Percentiles rank a stretch among this genome's conserved stretches.
Conservation (phyloP, 2,888 invertebrate genomes). For the Mechanitis messenoides region DNA sequence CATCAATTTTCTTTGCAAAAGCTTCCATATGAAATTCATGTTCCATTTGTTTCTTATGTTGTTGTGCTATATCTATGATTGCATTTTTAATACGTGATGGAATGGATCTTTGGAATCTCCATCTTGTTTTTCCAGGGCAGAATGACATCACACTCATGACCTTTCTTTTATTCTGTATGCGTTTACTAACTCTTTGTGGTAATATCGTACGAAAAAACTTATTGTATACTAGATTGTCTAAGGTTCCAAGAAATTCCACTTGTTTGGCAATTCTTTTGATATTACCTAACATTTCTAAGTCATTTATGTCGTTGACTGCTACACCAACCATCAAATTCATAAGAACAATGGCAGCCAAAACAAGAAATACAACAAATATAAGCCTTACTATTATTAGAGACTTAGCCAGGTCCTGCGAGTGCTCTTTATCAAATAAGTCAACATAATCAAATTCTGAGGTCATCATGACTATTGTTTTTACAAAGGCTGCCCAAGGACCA, state of each 20-base stretch:
- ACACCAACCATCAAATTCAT: slow-evolving; percentile 79
- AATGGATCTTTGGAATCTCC: slow-evolving; percentile 49
- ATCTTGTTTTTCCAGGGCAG: slow-evolving; percentile 61
- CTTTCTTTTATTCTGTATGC: slow-evolving; percentile 57
- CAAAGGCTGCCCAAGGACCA: slow-evolving; percentile 70
- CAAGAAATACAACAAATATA: slow-evolving; percentile 71
- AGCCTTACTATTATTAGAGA: slow-evolving; percentile 65
- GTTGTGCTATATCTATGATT: slow-evolving; percentile 60
- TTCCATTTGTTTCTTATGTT: slow-evolving; percentile 56
- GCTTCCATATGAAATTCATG: slow-evolving; percentile 49
- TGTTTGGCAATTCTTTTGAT: slow-evolving; percentile 74
- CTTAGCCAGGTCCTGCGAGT: slow-evolving; percentile 53
- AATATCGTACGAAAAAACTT: slow-evolving; percentile 54
- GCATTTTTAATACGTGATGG: slow-evolving; percentile 58
- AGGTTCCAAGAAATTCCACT: slow-evolving; percentile 70
- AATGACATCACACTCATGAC: slow-evolving; percentile 50
- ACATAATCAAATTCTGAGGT: slow-evolving; percentile 77
- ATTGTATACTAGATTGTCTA: slow-evolving; percentile 72
- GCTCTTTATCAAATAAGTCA: slow-evolving; percentile 65
- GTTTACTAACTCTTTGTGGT: slow-evolving; percentile 49
- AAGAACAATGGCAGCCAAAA: slow-evolving; percentile 75
- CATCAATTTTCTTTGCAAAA: slow-evolving; percentile 52
- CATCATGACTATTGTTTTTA: slow-evolving; percentile 79
- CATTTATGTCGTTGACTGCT: slow-evolving; percentile 77
- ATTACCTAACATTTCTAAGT: slow-evolving; percentile 74